Percentiles rank a stretch among this genome's conserved stretches.
These are phyloP conservation scores for Drosophila tristis DNA, from an alignment of 1,140 invertebrate species.

Conservation along the genomic window DNA sequence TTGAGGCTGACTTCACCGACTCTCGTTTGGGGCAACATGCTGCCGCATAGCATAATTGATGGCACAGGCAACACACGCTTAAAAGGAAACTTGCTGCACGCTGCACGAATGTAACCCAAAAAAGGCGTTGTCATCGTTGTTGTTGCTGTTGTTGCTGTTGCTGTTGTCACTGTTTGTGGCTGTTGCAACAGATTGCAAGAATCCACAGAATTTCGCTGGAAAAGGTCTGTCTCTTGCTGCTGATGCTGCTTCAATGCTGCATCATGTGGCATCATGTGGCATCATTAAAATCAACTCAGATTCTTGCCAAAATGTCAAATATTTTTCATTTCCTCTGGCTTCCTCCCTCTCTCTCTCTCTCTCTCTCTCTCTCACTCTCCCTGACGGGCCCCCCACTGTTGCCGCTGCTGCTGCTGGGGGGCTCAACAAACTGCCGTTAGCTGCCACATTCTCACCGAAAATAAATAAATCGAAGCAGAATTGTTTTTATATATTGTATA, in stretches of 20 bases:
- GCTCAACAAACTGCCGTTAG: constrained; percentile 30
- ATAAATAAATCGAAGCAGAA: constrained; percentile 64
- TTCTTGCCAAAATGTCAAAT: constrained; percentile 68
- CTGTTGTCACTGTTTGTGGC: constrained; percentile 21
- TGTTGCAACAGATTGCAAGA: constrained; percentile 57
- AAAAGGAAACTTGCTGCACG: constrained; percentile 76
- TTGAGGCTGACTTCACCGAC: constrained; percentile 4
- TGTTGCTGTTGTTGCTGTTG: constrained; percentile 26
- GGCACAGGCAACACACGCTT: constrained; percentile 69
- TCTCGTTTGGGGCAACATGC: constrained; percentile 59
- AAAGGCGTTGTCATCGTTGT: constrained; percentile 74
- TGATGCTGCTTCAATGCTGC: constrained; percentile 42
- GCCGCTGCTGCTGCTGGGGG: constrained; percentile 69
- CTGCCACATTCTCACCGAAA: constrained; percentile 29
- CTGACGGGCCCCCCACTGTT: background rate
- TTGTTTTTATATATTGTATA: constrained; percentile 36
- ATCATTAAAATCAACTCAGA: constrained; percentile 76
- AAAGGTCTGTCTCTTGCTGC: constrained; percentile 41
- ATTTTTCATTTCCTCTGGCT: constrained; percentile 29
- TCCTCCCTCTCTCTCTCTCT: background rate
- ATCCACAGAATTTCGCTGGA: constrained; percentile 66
- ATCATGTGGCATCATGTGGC: constrained; percentile 40
- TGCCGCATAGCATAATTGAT: constrained; percentile 69
- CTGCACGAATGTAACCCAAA: constrained; percentile 65
- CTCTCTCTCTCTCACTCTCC: too few relatives aligned